Evolutionary conservation across 2,888 invertebrate genomes (phyloP).

Genomic region (Agonopterix heracliana): DNA sequence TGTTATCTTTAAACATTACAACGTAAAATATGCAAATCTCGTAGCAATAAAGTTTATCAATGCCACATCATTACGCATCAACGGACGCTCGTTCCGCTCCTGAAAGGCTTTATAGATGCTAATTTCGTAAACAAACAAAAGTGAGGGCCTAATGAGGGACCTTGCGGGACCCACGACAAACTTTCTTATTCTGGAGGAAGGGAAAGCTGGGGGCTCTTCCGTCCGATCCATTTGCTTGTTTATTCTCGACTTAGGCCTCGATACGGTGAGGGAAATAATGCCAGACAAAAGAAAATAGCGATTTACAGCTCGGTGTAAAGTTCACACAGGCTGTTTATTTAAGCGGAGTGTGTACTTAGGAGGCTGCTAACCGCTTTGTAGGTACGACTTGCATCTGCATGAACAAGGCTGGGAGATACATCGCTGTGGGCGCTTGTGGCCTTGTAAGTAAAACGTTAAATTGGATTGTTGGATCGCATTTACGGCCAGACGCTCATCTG

Average conservation of each 20-base stretch:
- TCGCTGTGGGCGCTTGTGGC: no score
- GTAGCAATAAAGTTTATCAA: constrained; percentile 35
- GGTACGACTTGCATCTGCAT: not conserved
- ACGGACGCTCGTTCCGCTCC: constrained; percentile 34
- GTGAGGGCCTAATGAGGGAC: constrained; percentile 66
- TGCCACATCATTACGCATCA: constrained; percentile 52
- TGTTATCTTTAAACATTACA: not conserved
- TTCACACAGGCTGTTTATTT: constrained; percentile 20
- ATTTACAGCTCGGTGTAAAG: constrained; percentile 29
- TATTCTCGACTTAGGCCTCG: constrained; percentile 54
- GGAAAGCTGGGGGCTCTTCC: constrained; percentile 58
- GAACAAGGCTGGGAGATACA: not conserved
- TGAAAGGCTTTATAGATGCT: constrained; percentile 62
- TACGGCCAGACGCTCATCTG: no score
- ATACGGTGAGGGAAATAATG: constrained; percentile 10
- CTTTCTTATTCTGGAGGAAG: constrained; percentile 58
- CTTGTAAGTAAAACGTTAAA: no score
- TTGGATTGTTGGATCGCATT: no score
- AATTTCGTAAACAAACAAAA: constrained; percentile 72
- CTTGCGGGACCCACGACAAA: constrained; percentile 55
- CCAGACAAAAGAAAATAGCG: constrained; percentile 16
- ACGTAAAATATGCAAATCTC: constrained; percentile 29
- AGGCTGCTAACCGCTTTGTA: not conserved
- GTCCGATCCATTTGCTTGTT: constrained; percentile 70
- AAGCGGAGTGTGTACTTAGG: constrained; percentile 1